Conservation (phyloP, 2,797 vertebrate genomes). For the Pipistrellus kuhlii region DNA sequence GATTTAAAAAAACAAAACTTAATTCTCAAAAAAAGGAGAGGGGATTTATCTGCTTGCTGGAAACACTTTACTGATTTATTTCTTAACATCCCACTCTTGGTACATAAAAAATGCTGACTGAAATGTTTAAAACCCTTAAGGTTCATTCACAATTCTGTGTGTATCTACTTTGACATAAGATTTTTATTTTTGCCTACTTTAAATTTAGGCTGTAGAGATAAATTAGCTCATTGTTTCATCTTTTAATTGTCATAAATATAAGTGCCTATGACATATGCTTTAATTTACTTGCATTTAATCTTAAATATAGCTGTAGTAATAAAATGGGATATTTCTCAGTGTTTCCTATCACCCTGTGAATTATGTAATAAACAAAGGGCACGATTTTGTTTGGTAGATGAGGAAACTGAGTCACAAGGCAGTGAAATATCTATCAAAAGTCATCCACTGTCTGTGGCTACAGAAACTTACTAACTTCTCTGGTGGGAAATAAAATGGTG, state of each 20-base stretch:
- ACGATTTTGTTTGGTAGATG: neutral
- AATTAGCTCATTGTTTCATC: neutral
- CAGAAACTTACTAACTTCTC: neutral
- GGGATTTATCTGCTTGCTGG: constrained; percentile 20
- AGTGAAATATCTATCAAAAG: neutral
- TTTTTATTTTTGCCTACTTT: constrained; percentile 70
- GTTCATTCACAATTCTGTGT: constrained; percentile 69
- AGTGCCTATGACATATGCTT: neutral
- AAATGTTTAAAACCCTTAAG: constrained; percentile 37
- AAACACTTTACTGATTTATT: constrained; percentile 48
- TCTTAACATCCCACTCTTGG: constrained; percentile 18
- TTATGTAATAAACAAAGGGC: neutral
- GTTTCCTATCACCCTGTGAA: neutral
- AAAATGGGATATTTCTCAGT: constrained; percentile 5
- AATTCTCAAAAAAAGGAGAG: neutral
- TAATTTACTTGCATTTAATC: constrained; percentile 25
- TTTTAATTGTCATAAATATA: constrained; percentile 29
- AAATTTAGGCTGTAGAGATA: constrained; percentile 37
- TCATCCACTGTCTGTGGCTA: neutral
- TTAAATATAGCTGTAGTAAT: neutral
- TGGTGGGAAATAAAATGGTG: neutral
- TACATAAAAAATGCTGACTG: constrained; percentile 35
- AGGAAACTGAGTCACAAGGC: constrained; percentile 25
- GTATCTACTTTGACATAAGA: constrained; percentile 61
- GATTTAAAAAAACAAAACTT: constrained; percentile 33